Conservation (phyloP, 2,113 vertebrate species). For the Dipodomys merriami region DNA sequence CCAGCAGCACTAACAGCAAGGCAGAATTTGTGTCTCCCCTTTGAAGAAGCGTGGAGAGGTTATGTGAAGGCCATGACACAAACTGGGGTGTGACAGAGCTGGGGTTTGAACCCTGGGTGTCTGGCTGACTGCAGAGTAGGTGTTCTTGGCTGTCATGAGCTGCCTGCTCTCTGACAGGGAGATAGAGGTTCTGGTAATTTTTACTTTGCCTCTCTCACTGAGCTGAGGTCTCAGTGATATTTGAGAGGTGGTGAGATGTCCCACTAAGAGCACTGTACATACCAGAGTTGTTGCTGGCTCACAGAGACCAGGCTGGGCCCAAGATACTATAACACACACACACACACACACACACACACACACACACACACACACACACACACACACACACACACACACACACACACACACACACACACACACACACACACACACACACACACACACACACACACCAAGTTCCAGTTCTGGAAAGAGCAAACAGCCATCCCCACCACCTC, state of each 20-base stretch:
- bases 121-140: neutral
- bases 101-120: neutral
- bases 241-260: neutral
- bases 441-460: neutral
- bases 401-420: too few species aligned
- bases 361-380: too few species aligned
- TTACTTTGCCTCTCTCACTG: neutral
- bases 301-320: neutral
- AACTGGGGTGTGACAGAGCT: neutral
- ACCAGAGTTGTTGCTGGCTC: neutral
- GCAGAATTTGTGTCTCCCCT: neutral
- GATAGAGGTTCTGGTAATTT: too few species aligned
- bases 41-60: neutral
- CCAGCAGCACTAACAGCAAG: too few species aligned
- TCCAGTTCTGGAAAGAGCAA: neutral
- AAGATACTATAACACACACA: too few species aligned
- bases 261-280: neutral
- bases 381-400: neutral
- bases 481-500: neutral
- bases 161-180: neutral
- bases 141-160: rapidly evolving
- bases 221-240: neutral
- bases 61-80: neutral
- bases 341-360: too few species aligned
- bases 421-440: too few species aligned